These are phyloP conservation scores for Daubentonia madagascariensis DNA, from an alignment of 2,113 vertebrate species.

Conservation along the genomic window DNA sequence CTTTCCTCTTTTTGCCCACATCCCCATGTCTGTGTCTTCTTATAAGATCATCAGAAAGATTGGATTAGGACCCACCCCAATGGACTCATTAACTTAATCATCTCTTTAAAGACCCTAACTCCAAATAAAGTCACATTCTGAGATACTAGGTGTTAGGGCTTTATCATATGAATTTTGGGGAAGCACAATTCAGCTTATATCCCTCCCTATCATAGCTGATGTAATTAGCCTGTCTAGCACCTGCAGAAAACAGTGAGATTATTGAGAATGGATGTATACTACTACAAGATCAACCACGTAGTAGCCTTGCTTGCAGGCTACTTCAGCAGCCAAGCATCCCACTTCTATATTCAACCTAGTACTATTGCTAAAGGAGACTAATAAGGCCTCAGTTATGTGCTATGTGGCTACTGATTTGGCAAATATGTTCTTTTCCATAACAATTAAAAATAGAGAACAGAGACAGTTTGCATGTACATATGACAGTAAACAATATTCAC, in stretches of 20 bases:
- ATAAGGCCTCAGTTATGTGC: neutral
- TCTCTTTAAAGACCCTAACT: neutral
- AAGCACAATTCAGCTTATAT: neutral
- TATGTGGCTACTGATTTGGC: neutral
- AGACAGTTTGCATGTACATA: neutral
- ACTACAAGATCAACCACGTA: neutral
- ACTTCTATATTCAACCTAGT: neutral
- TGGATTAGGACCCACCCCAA: neutral
- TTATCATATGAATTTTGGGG: neutral
- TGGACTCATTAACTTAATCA: neutral
- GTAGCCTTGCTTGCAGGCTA: neutral
- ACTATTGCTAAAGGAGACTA: neutral
- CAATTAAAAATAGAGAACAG: neutral
- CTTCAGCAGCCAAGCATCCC: too few species aligned
- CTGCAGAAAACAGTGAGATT: neutral
- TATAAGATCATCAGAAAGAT: neutral
- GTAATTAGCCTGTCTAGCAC: neutral
- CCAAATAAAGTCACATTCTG: neutral
- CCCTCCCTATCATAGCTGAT: neutral
- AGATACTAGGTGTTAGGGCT: neutral
- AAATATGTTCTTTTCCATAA: neutral
- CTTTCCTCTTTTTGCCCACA: neutral
- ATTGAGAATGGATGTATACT: neutral
- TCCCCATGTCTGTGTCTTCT: neutral
- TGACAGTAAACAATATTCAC: neutral